Evolutionary conservation across 2,797 vertebrate species (phyloP).

Genomic region (Perodicticus potto): DNA sequence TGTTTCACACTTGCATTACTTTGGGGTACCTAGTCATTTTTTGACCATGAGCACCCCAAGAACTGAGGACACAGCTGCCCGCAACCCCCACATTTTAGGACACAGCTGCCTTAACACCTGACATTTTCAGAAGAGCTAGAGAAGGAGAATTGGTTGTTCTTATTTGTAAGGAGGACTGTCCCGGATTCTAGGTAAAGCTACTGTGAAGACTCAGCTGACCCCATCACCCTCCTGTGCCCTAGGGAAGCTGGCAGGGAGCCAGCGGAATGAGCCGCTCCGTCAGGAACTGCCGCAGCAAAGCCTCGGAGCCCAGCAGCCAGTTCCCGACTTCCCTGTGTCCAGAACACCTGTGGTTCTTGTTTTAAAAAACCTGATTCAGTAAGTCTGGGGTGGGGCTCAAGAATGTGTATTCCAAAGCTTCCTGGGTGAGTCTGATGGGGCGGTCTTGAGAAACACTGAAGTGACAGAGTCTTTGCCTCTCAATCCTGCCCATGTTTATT

Average conservation of each 20-base stretch:
- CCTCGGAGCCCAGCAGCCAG: not conserved
- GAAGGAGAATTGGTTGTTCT: not conserved
- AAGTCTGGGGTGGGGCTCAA: not conserved
- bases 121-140: not conserved
- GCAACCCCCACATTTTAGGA: no score
- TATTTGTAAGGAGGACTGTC: not conserved
- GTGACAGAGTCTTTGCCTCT: slow-evolving; percentile 3
- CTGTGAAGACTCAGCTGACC: slow-evolving; percentile 15
- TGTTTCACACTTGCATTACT: no score
- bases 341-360: not conserved
- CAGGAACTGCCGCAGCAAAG: not conserved
- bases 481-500: not conserved
- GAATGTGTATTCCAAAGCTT: not conserved
- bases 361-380: not conserved
- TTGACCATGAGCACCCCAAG: no score
- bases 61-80: no score
- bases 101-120: no score
- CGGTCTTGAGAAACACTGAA: not conserved
- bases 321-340: not conserved
- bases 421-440: not conserved
- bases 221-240: not conserved
- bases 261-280: not conserved
- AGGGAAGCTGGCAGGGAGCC: slow-evolving; percentile 33
- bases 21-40: no score
- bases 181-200: slow-evolving; percentile 35